These are phyloP conservation scores for Tiliacea aurago DNA, from an alignment of 2,888 invertebrate species.

Conservation along the genomic window DNA sequence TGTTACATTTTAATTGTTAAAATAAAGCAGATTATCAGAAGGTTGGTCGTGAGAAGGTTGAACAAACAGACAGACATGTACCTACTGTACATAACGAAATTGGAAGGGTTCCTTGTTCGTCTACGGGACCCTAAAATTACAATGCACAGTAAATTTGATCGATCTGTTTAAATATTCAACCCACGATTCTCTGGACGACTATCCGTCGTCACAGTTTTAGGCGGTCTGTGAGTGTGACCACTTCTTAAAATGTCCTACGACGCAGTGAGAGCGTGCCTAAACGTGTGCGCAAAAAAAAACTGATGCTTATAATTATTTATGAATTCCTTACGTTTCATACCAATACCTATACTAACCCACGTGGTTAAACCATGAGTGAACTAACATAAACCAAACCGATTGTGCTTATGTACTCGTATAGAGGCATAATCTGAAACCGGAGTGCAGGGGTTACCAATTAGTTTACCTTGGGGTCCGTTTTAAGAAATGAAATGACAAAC, in stretches of 20 bases:
- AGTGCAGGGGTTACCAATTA: too few species aligned
- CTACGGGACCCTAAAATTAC: not conserved
- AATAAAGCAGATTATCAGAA: too few species aligned
- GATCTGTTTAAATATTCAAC: slow-evolving; percentile 19
- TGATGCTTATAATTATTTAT: not conserved
- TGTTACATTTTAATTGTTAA: too few species aligned
- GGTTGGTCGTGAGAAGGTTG: too few species aligned
- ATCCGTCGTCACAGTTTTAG: not conserved
- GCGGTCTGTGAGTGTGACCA: not conserved
- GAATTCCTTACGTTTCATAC: slow-evolving; percentile 10
- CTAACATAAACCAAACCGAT: slow-evolving; percentile 9
- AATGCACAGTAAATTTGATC: not conserved
- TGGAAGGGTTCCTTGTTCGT: not conserved
- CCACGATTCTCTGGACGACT: slow-evolving; percentile 2
- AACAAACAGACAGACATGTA: too few species aligned
- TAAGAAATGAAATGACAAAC: too few species aligned
- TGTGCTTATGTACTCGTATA: not conserved
- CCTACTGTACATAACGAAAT: not conserved
- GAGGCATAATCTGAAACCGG: slow-evolving; percentile 5
- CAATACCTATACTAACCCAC: not conserved
- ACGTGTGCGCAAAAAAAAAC: slow-evolving; percentile 4
- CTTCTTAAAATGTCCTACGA: slow-evolving; percentile 11
- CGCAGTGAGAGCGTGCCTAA: not conserved
- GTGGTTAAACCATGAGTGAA: not conserved
- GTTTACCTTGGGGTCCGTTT: too few species aligned